Percentiles rank a stretch among this genome's conserved stretches.
Evolutionary conservation across 1,140 invertebrate genomes (phyloP).

Genomic region (Aphelinus certus): DNA sequence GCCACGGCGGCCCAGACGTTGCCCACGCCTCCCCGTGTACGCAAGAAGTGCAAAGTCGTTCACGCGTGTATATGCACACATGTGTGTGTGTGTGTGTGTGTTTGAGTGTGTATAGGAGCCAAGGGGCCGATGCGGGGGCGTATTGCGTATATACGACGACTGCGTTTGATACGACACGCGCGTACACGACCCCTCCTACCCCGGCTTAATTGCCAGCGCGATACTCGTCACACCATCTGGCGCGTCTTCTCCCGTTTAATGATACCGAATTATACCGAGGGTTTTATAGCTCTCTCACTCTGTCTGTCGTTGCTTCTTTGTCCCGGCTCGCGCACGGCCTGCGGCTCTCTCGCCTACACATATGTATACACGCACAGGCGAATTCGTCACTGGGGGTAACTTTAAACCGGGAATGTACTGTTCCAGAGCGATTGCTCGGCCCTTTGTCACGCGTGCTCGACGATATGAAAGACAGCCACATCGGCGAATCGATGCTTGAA

Average conservation of each 20-base stretch:
- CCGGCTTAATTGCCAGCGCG: slow-evolving; percentile 48
- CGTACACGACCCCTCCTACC: no score
- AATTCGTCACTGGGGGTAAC: slow-evolving; percentile 14
- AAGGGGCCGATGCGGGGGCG: not conserved
- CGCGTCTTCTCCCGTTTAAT: not conserved
- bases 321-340: not conserved
- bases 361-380: not conserved
- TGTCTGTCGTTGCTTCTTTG: no score
- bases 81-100: not conserved
- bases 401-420: not conserved
- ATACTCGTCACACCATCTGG: slow-evolving; percentile 55
- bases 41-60: not conserved
- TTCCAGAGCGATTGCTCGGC: no score
- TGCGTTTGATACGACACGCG: no score
- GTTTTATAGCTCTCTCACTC: no score
- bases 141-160: not conserved
- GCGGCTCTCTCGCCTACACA: not conserved
- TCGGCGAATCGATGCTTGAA: no score
- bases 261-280: not conserved
- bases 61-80: not conserved
- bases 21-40: no score
- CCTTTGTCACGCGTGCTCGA: no score
- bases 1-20: no score
- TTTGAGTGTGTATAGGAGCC: not conserved
- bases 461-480: no score